A percentile compares a stretch with the other conserved stretches of the same genome.
These are phyloP conservation scores for Stomatorhinus walkeri DNA, from an alignment of 2,797 vertebrate species.

Conservation along the genomic window DNA sequence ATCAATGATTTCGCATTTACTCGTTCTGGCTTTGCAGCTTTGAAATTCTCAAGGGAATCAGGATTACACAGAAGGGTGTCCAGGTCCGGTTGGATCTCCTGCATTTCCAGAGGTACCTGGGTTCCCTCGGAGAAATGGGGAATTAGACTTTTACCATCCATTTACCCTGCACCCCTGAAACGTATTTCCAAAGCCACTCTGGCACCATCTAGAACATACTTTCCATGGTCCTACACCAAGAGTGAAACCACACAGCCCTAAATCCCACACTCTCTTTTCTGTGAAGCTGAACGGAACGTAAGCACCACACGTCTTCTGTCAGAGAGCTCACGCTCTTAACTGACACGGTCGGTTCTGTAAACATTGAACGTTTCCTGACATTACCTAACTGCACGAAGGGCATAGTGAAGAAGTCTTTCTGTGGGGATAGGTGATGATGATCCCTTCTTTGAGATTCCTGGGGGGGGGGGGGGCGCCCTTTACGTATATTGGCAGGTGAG, in stretches of 20 bases:
- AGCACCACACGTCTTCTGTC: neutral
- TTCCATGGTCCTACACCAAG: neutral
- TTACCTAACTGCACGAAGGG: neutral
- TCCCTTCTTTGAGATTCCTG: neutral
- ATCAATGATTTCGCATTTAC: neutral
- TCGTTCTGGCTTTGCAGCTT: neutral
- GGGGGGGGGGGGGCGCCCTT: neutral
- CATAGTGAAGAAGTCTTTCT: neutral
- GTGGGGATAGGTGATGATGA: neutral
- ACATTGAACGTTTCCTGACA: conserved; percentile 8
- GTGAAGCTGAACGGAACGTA: neutral
- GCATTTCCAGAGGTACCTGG: neutral
- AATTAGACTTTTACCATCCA: neutral
- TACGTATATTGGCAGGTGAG: conserved; percentile 7
- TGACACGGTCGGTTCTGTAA: neutral
- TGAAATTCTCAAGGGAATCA: neutral
- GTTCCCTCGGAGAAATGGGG: conserved; percentile 2
- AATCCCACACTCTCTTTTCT: neutral
- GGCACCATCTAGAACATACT: neutral
- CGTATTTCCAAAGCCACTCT: neutral
- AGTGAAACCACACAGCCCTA: neutral
- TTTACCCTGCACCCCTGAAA: neutral
- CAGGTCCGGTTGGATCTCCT: neutral
- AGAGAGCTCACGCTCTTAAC: neutral
- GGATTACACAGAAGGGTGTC: neutral